These are phyloP conservation scores for Thumatha senex DNA, from an alignment of 2,888 invertebrate genomes.

Conservation along the genomic window DNA sequence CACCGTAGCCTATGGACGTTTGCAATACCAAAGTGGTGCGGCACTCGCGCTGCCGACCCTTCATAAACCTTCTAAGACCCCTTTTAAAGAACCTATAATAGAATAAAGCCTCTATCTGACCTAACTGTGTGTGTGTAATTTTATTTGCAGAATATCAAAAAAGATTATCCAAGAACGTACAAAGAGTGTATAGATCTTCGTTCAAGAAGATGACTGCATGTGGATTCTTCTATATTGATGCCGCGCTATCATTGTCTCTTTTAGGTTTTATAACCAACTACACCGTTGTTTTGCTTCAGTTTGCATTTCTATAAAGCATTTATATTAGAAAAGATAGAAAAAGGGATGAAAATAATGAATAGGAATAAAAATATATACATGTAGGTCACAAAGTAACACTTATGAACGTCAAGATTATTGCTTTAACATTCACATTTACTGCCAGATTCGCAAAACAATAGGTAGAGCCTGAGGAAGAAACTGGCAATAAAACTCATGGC, in stretches of 20 bases:
- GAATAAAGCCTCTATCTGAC: too few species aligned
- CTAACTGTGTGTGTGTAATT: background rate
- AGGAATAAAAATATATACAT: background rate
- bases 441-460: too few species aligned
- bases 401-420: too few species aligned
- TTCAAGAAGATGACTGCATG: constrained; percentile 26
- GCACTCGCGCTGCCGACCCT: too few species aligned
- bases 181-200: constrained; percentile 10
- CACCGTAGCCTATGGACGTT: too few species aligned
- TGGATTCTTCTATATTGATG: constrained; percentile 23
- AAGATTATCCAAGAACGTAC: constrained; percentile 24
- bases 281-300: constrained; percentile 27
- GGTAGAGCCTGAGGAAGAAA: too few species aligned
- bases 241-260: constrained; percentile 15
- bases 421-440: too few species aligned
- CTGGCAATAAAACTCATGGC: too few species aligned
- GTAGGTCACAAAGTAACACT: too few species aligned
- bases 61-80: too few species aligned
- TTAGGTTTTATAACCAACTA: constrained; percentile 23
- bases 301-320: constrained; percentile 8
- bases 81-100: too few species aligned
- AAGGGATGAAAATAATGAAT: background rate
- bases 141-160: constrained; percentile 10
- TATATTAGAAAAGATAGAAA: background rate
- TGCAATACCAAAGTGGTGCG: too few species aligned